Evolutionary conservation across 2,888 invertebrate species (phyloP).

Genomic region (Tenthredo scrophulariae): DNA sequence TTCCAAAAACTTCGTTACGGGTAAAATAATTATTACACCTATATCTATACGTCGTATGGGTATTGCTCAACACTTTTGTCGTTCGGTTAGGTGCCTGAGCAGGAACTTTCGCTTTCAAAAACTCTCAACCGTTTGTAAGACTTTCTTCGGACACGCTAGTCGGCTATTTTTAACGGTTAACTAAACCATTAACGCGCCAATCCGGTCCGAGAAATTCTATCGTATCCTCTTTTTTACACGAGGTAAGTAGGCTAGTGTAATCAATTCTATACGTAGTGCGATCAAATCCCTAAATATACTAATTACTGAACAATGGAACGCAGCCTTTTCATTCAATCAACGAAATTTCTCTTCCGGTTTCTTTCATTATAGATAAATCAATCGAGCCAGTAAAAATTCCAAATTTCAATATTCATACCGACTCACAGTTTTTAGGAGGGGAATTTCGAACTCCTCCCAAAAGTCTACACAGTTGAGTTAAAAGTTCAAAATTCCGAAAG

Average conservation of each 20-base stretch:
- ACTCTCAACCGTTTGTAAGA: slow-evolving; percentile 56
- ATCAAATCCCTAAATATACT: background rate
- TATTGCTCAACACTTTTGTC: slow-evolving; percentile 42
- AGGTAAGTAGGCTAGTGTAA: background rate
- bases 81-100: slow-evolving; percentile 44
- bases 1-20: background rate
- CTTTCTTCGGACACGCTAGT: slow-evolving; percentile 64
- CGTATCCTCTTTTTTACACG: background rate
- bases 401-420: too few relatives aligned
- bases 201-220: slow-evolving; percentile 10
- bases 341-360: background rate
- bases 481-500: too few relatives aligned
- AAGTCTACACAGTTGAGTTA: too few relatives aligned
- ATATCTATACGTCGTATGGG: background rate
- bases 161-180: slow-evolving; percentile 58
- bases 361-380: background rate
- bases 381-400: background rate
- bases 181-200: slow-evolving; percentile 38
- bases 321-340: background rate
- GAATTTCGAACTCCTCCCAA: too few relatives aligned
- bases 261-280: background rate
- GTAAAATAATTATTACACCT: background rate
- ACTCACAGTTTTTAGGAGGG: too few relatives aligned
- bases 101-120: slow-evolving; percentile 70
- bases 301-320: background rate